These are phyloP conservation scores for Chirona hameri DNA, from an alignment of 2,888 invertebrate genomes.

Conservation along the genomic window DNA sequence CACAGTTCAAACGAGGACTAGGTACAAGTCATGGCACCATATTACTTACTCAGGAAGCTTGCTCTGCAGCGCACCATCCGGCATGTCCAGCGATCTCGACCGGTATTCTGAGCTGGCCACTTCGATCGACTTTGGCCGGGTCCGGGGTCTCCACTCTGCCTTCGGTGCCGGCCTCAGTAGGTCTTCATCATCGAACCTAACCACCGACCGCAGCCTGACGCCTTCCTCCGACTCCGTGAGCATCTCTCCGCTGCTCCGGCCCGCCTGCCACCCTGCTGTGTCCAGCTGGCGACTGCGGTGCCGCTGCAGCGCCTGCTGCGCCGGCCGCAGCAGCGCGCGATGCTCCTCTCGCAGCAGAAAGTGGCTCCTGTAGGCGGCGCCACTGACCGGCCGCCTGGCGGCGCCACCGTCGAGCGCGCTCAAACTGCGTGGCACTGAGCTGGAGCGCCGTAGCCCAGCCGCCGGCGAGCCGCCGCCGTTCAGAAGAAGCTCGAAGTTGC, in stretches of 20 bases:
- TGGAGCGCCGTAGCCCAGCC: neutral
- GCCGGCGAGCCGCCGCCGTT: neutral
- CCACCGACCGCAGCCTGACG: neutral
- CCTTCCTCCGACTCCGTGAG: neutral
- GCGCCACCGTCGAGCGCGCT: neutral
- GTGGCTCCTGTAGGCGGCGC: slow-evolving; percentile 12
- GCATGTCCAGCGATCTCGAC: neutral
- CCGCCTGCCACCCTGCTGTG: neutral
- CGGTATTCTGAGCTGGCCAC: neutral
- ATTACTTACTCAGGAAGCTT: neutral
- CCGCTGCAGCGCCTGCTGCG: neutral
- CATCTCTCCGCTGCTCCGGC: neutral
- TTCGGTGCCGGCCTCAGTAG: neutral
- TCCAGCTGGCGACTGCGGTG: neutral
- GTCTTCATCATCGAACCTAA: neutral
- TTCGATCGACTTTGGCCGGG: neutral
- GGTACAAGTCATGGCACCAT: neutral
- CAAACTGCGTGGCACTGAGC: neutral
- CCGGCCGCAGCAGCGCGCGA: neutral
- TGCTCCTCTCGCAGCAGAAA: slow-evolving; percentile 1
- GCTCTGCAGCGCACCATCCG: neutral
- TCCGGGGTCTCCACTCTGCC: neutral
- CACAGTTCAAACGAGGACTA: too few species aligned
- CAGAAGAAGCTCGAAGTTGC: neutral
- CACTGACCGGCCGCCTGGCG: neutral